Conservation (phyloP, 2,113 vertebrate species). For the Pelvicachromis taeniatus region DNA sequence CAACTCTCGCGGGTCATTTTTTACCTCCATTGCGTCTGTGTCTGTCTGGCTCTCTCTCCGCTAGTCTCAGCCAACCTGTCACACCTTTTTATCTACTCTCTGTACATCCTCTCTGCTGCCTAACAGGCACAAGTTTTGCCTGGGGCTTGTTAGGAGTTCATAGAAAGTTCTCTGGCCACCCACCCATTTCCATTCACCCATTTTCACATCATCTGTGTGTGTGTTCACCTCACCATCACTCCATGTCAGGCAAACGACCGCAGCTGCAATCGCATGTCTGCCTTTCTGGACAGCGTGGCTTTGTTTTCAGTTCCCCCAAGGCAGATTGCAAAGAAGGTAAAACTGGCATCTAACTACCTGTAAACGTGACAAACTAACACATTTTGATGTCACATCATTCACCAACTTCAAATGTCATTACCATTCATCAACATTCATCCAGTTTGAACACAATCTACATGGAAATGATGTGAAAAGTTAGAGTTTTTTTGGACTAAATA, state of each 20-base stretch:
- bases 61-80: background rate
- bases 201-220: conserved; percentile 59
- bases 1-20: background rate
- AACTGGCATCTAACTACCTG: conserved; percentile 36
- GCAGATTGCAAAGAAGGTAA: conserved; percentile 87
- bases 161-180: conserved; percentile 13
- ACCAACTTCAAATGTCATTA: background rate
- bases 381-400: conserved; percentile 1
- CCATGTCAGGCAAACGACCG: conserved; percentile 79
- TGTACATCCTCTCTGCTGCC: background rate
- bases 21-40: background rate
- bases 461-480: background rate
- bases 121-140: conserved; percentile 16
- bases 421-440: background rate
- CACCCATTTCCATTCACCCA: conserved; percentile 36
- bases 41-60: background rate
- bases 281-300: conserved; percentile 82
- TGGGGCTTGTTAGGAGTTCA: conserved; percentile 1
- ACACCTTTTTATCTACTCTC: background rate
- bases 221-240: conserved; percentile 60
- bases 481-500: background rate
- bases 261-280: conserved; percentile 84
- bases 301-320: conserved; percentile 74
- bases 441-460: background rate
- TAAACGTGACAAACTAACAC: conserved; percentile 53